Base-by-base conservation (phyloP, 2,797 vertebrate genomes). In the Nyctalus aviator region DNA sequence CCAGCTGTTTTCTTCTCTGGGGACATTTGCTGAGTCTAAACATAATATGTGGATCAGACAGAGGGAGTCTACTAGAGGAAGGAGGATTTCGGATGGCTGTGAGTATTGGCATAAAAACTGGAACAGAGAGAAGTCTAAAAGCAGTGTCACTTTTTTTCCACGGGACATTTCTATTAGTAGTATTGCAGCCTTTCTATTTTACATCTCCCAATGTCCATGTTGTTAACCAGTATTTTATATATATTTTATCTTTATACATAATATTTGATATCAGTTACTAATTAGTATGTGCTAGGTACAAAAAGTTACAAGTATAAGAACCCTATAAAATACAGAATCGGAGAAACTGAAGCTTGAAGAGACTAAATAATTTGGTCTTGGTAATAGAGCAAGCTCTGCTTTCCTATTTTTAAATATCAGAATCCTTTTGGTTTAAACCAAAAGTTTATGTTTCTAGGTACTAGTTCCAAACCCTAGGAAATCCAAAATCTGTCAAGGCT, bases 401-500 rank as follows among this genome's bases (percentile, higher is more conserved):
- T 90, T 86, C 37, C 2, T 14, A 8, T 69, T 95, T 88, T 95
- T 86, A 32, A 91, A 75, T 93, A 59, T 12, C 48, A 46, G 32
- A 93, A 57, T 81, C 20, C 25, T 30, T 77, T 59, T 14, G 25
- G 17, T 91, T 87, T 87, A 93, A 81, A 1, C 27, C 76, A n/a
- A 55, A 87, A 86, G 75, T 8, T 83, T 35, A 21, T 53, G 37
- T 84, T 91, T 89, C 79, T 62, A 91, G 53, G 86, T 59, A 93
- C 18, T 57, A 81, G 69, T 44, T 55, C 4, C n/a, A 53, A 96
- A 79, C 13, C 48, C 30, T 53, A 90, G 57, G 15, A 92, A 93
- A 86, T 6, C 15, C 0, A 64, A 23, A 71, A 44, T 90, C 20
- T 77, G 23, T 20, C 15, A 95, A 76, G 53, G 37, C 62, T 94